Evolutionary conservation across 2,888 invertebrate genomes (phyloP), one percentile per base, ranked within the genome.

Genomic region (Napeogenes sylphis): DNA sequence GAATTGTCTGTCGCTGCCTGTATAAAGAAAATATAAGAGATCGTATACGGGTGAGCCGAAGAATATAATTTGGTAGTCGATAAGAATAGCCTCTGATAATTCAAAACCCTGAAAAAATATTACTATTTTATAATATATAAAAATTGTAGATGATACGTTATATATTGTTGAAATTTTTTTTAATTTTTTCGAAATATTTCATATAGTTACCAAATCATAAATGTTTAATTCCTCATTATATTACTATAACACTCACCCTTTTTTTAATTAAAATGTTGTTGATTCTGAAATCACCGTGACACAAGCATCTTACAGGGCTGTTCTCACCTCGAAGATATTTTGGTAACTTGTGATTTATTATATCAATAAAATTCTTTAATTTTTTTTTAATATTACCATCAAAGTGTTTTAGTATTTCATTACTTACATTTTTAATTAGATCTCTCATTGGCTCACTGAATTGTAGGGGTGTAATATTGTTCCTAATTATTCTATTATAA

Each of bases 261-360:
- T 71, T 65, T 67, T 72, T 75, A 55, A 69, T 51, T 68, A 81
- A 71, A 38, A 80, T 70, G 64, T 81, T 81, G 59, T 74, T 76
- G 0, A 73, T 62, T 30, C 76, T 74, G 14, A 69, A 78, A 61
- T 81, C 82, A 3, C 77, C 77, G 53, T 82, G 81, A 35, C 76
- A 75, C 14, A 80, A 62, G 42, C 76, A 76, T 14, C 66, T 61
- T 4, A 64, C 65, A 4, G 63, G 63, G 4, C 68, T 62, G 0
- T 60, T 58, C 4, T 63, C 55, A n/a, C 74, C 71, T 0, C 35
- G 58, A 5, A 73, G 59, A 62, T 75, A 77, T 55, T 70, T 68
- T 3, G 62, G 59, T 66, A 70, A 74, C 60, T 71, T 79, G 3
- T 73, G 65, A 33, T 3, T 42, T 42, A 42, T 42, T 42, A 10